Conservation (phyloP, 2,888 invertebrate genomes). For the Drosophila imparisetae region DNA sequence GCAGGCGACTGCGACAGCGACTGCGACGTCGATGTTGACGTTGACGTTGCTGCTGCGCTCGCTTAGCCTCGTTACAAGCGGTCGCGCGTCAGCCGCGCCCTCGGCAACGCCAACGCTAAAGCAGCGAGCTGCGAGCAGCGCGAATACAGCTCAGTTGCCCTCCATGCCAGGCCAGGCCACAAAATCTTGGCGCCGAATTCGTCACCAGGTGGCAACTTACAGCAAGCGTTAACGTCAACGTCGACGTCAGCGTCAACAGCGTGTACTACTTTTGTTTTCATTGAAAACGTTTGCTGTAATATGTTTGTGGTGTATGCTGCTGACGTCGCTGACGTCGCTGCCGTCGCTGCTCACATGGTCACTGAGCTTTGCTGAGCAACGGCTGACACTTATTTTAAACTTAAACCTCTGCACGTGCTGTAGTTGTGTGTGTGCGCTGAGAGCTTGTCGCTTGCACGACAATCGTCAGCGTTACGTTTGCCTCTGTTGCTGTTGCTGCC, state of each 20-base stretch:
- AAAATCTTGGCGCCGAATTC: slow-evolving; percentile 69
- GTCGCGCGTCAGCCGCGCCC: slow-evolving; percentile 67
- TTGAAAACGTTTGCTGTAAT: slow-evolving; percentile 79
- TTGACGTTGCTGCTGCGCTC: slow-evolving; percentile 37
- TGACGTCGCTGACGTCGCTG: slow-evolving; percentile 31
- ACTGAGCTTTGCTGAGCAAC: slow-evolving; percentile 72
- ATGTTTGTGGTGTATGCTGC: slow-evolving; percentile 67
- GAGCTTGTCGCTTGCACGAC: slow-evolving; percentile 42
- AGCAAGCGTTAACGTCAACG: slow-evolving; percentile 31
- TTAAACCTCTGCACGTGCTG: slow-evolving; percentile 27
- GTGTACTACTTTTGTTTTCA: slow-evolving; percentile 79
- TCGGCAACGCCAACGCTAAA: slow-evolving; percentile 67
- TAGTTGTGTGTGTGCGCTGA: slow-evolving; percentile 25
- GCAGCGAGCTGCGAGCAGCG: slow-evolving; percentile 20
- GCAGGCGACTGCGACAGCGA: slow-evolving; percentile 47
- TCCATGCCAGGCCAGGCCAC: slow-evolving; percentile 51
- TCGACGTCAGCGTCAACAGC: slow-evolving; percentile 47
- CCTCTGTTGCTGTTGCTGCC: slow-evolving; percentile 2
- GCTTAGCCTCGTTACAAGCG: slow-evolving; percentile 78
- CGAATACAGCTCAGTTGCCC: slow-evolving; percentile 57
- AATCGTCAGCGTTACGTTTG: slow-evolving; percentile 43
- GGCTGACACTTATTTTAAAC: slow-evolving; percentile 66
- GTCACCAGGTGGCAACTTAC: slow-evolving; percentile 69
- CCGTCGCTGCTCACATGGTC: slow-evolving; percentile 73
- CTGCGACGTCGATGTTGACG: slow-evolving; percentile 32